Evolutionary conservation across 2,888 invertebrate species (phyloP).

Genomic region (Dioctria rufipes): DNA sequence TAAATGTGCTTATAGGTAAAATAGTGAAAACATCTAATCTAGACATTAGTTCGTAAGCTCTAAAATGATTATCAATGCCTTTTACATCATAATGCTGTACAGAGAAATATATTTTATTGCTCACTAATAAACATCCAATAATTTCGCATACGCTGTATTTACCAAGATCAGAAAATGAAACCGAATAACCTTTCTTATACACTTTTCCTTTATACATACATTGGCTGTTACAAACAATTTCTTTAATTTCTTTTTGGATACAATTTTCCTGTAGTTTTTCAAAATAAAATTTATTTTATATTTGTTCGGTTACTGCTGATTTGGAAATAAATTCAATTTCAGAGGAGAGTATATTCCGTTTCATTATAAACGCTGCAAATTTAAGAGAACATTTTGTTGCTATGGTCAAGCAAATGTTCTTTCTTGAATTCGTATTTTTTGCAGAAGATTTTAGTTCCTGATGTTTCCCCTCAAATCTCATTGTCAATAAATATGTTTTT

Average conservation of each 20-base stretch:
- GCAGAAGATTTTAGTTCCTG: conserved; percentile 10
- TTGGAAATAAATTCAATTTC: neutral
- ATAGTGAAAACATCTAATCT: neutral
- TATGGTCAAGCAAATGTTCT: neutral
- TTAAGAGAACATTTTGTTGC: neutral
- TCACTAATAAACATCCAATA: neutral
- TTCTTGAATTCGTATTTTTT: conserved; percentile 12
- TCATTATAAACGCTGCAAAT: no score
- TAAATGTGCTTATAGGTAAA: neutral
- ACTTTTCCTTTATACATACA: neutral
- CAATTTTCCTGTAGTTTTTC: neutral
- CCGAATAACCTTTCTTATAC: neutral
- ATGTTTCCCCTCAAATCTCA: conserved; percentile 18
- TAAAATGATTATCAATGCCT: neutral
- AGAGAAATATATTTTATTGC: neutral
- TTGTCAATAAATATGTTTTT: neutral
- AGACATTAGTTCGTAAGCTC: neutral
- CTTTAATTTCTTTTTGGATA: no score
- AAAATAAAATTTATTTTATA: neutral
- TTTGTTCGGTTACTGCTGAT: neutral
- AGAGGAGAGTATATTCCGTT: neutral
- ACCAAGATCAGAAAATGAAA: neutral
- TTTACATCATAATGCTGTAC: neutral
- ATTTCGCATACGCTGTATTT: no score
- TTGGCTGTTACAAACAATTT: neutral